Percentiles rank a stretch among this genome's conserved stretches.
These are phyloP conservation scores for Chloroclysta siterata DNA, from an alignment of 2,888 invertebrate genomes.

Conservation along the genomic window DNA sequence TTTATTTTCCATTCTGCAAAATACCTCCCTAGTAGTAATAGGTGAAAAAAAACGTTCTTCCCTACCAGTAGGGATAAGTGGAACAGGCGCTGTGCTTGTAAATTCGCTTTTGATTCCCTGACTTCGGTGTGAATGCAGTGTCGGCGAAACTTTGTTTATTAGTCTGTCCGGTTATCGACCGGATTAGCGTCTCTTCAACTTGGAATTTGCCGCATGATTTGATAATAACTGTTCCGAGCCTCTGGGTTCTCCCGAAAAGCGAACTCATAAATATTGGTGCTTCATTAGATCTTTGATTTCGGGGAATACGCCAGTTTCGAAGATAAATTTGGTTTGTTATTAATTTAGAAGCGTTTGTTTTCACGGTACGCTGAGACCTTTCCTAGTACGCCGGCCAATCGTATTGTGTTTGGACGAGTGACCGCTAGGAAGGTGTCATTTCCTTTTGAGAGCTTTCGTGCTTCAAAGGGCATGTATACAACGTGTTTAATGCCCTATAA, in stretches of 20 bases:
- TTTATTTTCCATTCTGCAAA: too few species aligned
- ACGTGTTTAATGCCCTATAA: too few species aligned
- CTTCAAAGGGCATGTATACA: too few species aligned
- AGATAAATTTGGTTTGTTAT: background rate
- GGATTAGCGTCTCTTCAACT: conserved; percentile 41
- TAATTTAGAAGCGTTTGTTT: background rate
- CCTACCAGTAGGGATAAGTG: too few species aligned
- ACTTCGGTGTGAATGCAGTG: conserved; percentile 1
- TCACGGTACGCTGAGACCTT: too few species aligned
- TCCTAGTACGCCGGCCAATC: too few species aligned
- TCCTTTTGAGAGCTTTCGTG: too few species aligned
- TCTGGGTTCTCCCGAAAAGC: conserved; percentile 18
- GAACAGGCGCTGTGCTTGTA: too few species aligned
- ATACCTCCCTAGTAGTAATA: too few species aligned
- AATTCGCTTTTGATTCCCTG: background rate
- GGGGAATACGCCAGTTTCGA: background rate
- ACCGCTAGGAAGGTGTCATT: too few species aligned
- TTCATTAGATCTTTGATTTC: conserved; percentile 27
- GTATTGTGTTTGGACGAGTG: too few species aligned
- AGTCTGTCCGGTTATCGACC: conserved; percentile 43
- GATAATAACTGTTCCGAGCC: conserved; percentile 43
- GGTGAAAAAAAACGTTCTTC: too few species aligned
- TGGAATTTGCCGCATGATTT: conserved; percentile 45
- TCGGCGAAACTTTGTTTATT: conserved; percentile 26
- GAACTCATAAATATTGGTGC: conserved; percentile 28